phyloP scores from a whole-genome alignment of 2,797 vertebrate species.

The Rousettus madagascariensis region DNA sequence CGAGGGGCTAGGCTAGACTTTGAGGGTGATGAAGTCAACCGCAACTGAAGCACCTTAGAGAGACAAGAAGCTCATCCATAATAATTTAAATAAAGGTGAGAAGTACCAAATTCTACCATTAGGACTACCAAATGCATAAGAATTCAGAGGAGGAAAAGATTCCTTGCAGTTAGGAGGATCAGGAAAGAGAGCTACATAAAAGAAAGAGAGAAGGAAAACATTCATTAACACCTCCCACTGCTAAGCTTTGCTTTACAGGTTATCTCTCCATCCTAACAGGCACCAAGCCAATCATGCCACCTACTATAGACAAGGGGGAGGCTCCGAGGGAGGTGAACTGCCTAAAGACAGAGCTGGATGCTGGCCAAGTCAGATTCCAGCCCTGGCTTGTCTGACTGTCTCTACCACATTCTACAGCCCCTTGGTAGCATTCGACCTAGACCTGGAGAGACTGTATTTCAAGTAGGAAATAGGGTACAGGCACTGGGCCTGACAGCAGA shows the following conservation, averaged over 20 bases:
- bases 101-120: neutral
- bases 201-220: neutral
- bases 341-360: neutral
- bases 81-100: neutral
- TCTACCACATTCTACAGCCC: rapidly evolving
- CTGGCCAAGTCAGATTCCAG: neutral
- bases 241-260: neutral
- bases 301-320: neutral
- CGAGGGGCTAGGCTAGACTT: neutral
- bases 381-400: neutral
- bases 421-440: neutral
- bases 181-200: neutral
- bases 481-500: neutral
- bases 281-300: neutral
- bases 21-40: neutral
- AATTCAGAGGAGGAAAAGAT: neutral
- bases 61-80: neutral
- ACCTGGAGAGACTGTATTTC: neutral
- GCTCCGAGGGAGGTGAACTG: neutral
- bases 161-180: neutral
- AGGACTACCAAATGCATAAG: neutral
- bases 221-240: neutral
- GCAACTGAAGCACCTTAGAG: neutral
- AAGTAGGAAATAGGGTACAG: neutral
- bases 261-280: neutral